Percentiles rank a stretch among this genome's conserved stretches.
Evolutionary conservation across 2,888 invertebrate genomes (phyloP).

Genomic region (Monopis laevigella): DNA sequence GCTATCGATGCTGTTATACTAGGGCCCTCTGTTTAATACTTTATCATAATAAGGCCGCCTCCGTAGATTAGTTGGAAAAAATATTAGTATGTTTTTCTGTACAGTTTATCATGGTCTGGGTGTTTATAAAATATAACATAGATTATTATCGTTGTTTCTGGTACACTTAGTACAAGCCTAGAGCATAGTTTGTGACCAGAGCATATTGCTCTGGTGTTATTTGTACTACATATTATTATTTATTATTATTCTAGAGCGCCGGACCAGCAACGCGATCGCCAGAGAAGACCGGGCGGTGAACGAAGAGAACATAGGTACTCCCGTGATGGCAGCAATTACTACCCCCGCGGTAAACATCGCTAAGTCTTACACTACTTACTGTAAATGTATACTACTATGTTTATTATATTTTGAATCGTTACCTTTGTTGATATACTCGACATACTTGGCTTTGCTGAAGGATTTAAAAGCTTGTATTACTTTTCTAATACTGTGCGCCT

Average conservation of each 20-base stretch:
- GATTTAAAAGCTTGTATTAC: not conserved
- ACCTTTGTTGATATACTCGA: not conserved
- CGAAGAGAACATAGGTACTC: constrained; percentile 53
- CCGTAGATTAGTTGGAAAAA: too few species aligned
- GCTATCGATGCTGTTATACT: too few species aligned
- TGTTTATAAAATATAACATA: too few species aligned
- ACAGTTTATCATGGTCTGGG: too few species aligned
- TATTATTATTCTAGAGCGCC: not conserved
- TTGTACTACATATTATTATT: not conserved
- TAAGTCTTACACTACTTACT: constrained; percentile 22
- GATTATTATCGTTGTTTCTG: too few species aligned
- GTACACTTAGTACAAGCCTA: too few species aligned
- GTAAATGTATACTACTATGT: not conserved
- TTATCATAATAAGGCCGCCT: too few species aligned
- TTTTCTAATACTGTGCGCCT: not conserved
- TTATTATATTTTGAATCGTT: not conserved
- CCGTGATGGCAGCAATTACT: constrained; percentile 41
- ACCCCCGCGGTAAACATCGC: constrained; percentile 48
- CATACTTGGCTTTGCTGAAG: not conserved
- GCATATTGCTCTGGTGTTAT: too few species aligned
- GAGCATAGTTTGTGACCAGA: too few species aligned
- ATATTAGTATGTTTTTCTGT: too few species aligned
- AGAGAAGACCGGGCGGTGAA: constrained; percentile 20
- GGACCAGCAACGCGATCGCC: constrained; percentile 29
- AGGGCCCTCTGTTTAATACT: too few species aligned